phyloP scores from a whole-genome alignment of 2,888 invertebrate genomes.

The Temnothorax rugatulus region DNA sequence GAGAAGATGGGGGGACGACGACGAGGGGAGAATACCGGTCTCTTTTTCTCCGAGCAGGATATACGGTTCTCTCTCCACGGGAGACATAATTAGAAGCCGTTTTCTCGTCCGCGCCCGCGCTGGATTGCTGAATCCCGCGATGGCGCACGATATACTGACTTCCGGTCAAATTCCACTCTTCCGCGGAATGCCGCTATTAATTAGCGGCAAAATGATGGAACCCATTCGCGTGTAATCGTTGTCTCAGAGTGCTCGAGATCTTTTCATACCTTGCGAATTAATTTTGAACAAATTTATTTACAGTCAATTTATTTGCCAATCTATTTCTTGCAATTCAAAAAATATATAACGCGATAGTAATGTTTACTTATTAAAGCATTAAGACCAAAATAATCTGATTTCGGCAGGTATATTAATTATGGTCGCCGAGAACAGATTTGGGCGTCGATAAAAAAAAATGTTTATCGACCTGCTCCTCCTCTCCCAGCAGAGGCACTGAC shows the following conservation, averaged over 20 bases:
- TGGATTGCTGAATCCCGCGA: conserved; percentile 15
- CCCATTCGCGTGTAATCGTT: neutral
- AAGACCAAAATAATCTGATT: neutral
- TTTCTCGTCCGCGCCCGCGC: conserved; percentile 6
- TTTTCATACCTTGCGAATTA: neutral
- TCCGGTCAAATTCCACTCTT: neutral
- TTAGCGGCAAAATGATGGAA: conserved; percentile 13
- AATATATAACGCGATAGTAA: neutral
- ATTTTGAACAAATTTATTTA: neutral
- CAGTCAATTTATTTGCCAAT: neutral
- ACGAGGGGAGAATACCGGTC: conserved; percentile 41
- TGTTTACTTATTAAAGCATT: neutral
- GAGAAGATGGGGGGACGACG: neutral
- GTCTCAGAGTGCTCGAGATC: neutral
- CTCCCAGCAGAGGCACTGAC: neutral
- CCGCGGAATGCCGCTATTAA: neutral
- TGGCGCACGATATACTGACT: neutral
- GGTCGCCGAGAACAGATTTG: neutral
- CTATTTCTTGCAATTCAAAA: neutral
- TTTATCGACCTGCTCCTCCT: neutral
- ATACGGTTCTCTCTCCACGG: conserved; percentile 19
- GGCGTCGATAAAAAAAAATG: neutral
- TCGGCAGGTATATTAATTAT: neutral
- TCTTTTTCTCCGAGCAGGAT: conserved; percentile 13
- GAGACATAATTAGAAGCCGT: conserved; percentile 39